Base-by-base conservation (phyloP, 2,888 invertebrate genomes). In the Agrochola lychnidis region DNA sequence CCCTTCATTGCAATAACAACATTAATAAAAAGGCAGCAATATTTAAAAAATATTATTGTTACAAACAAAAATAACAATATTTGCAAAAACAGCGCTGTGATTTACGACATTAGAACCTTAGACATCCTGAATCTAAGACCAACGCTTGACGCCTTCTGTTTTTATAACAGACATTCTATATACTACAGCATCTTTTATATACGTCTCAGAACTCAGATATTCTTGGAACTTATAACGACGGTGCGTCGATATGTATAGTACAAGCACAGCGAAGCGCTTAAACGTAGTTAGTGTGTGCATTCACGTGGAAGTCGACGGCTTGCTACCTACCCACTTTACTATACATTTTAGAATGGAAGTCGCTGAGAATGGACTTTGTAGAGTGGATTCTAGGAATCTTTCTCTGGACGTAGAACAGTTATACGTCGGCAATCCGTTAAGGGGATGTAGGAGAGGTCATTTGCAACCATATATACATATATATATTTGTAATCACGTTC, bases 281-380 rank as follows among this genome's bases (percentile, higher is more conserved):
- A 84, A 87, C 86, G 83, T 93, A 91, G 93, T 93, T 93, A 92
- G 92, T 85, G 87, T 74, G 89, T 85, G 88, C 86, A 85, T 76
- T 92, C 91, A 90, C 82, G 91, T 86, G 89, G 81, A 81, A 89
- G 83, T 87, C 85, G 78, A 82, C 78, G 84, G 85, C 86, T 87
- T 89, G 90, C 86, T 89, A 88, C 83, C 79, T 76, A 75, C 70
- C 73, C 45, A 63, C 79, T 68, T 53, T 88, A 89, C 89, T 85
- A 83, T 40, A 66, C 67, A 74, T 83, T 86, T 75, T 85, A 70
- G 85, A 87, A 78, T 72, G 19, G 25, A 67, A 71, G 4, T 79
- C 68, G 42, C 51, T 40, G 19, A 64, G 68, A 62, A 53, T 51
- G 14, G 45, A 45, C 22, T n/a, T 67, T 16, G 10, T 10, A 1